phyloP scores from a whole-genome alignment of 2,797 vertebrate species.

The Neopelma chrysocephalum region DNA sequence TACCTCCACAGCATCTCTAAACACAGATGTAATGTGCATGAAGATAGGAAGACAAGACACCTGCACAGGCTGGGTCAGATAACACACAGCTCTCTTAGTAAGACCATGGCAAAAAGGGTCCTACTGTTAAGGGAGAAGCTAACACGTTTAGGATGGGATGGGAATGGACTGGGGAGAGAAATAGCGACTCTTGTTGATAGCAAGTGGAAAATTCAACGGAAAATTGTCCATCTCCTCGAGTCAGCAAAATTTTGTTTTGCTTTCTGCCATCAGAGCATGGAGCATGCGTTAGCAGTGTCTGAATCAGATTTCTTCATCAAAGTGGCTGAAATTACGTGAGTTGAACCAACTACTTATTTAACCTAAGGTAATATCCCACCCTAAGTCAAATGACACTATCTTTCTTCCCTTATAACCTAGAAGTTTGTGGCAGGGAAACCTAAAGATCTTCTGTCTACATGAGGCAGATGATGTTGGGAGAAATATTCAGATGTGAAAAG shows the following conservation, averaged over 20 bases:
- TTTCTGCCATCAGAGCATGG: background rate
- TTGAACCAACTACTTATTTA: background rate
- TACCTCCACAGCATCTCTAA: background rate
- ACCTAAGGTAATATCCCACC: background rate
- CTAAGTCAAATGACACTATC: background rate
- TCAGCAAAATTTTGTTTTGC: background rate
- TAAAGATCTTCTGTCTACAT: background rate
- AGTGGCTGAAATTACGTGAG: background rate
- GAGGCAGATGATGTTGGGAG: background rate
- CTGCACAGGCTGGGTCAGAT: background rate
- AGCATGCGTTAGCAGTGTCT: background rate
- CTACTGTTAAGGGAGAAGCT: background rate
- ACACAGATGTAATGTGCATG: background rate
- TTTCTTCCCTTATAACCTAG: background rate
- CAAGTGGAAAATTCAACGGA: background rate
- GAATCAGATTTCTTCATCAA: background rate
- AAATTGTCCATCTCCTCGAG: background rate
- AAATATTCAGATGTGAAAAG: background rate
- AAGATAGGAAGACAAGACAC: background rate
- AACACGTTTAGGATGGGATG: rapidly evolving
- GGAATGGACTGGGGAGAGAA: background rate
- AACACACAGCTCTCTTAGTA: rapidly evolving
- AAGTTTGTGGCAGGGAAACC: background rate
- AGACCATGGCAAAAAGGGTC: background rate
- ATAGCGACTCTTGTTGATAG: background rate